These are phyloP conservation scores for Agriopis leucophaearia DNA, from an alignment of 2,888 invertebrate species.

Conservation along the genomic window DNA sequence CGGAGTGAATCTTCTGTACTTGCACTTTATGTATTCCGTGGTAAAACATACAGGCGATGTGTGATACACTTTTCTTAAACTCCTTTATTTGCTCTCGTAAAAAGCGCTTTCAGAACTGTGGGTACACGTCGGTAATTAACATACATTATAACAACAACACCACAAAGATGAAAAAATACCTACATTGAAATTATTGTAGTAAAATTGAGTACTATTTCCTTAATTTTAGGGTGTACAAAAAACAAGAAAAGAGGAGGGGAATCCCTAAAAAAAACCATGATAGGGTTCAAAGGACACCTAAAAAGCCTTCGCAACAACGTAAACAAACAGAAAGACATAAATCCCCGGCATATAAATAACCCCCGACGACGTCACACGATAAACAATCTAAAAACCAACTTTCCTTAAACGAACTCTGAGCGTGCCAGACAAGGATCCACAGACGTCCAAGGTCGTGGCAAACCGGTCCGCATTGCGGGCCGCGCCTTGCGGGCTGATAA, in stretches of 20 bases:
- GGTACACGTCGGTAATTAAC: no score
- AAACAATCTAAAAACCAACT: slow-evolving; percentile 20
- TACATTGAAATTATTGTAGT: no score
- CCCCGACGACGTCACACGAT: slow-evolving; percentile 25
- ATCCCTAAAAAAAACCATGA: not conserved
- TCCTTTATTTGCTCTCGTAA: no score
- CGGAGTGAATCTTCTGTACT: no score
- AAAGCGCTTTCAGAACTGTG: no score
- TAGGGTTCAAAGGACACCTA: not conserved
- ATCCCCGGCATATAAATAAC: slow-evolving; percentile 24
- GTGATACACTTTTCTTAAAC: no score
- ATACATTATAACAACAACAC: no score
- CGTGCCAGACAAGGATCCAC: slow-evolving; percentile 46
- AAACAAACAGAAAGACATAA: slow-evolving; percentile 25
- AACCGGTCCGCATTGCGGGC: slow-evolving; percentile 52
- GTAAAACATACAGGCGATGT: no score
- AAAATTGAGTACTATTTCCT: no score
- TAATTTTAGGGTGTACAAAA: no score
- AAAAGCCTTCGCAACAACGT: slow-evolving; percentile 9
- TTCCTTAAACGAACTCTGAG: slow-evolving; percentile 32
- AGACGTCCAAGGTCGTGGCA: slow-evolving; percentile 45
- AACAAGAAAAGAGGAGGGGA: not conserved
- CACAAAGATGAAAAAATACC: no score
- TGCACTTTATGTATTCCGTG: no score
- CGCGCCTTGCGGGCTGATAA: slow-evolving; percentile 49